Evolutionary conservation across 2,797 vertebrate species (phyloP), one percentile per base, ranked within the genome.

Genomic region (Lepilemur septentrionalis): DNA sequence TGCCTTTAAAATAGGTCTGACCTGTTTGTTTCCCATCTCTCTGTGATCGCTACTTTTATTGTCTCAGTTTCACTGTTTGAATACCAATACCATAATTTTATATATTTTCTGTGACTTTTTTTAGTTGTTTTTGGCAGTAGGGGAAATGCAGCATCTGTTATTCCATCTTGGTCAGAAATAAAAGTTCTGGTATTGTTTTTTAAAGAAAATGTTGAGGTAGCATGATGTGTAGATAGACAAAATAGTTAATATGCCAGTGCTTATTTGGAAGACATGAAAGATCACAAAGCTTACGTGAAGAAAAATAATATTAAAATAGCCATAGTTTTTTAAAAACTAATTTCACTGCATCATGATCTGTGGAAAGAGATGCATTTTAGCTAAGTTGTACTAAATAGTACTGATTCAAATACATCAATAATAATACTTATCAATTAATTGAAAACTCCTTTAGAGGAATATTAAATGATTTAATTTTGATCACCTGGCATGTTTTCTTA

Each of bases 181-280:
- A 30, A 72, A 80, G 10, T 81, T 93, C n/a, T 91, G 65, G 9
- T 81, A 25, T 75, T 73, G 7, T 67, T 86, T 92, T 93, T 89
- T 13, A 41, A 94, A 69, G 50, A 67, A 89, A 92, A 82, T 93
- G 70, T 70, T 96, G 46, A 28, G 10, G 55, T 69, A 86, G 17
- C 23, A 22, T 32, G 28, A 83, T 65, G 48, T 35, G 8, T 96
- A 41, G 70, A 10, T 75, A 76, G 67, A 52, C 30, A 73, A 96
- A 83, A 73, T 63, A n/a, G 35, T 89, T 79, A 65, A 30, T 46
- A 52, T 95, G 72, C 23, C 63, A 72, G 7, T 48, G 35, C 55
- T 93, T 95, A 55, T 91, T 78, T 90, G 38, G 48, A 93, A 93
- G 48, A 90, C 48, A 59, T 59, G 76, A 83, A 93, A 79, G 69